These are phyloP conservation scores for Herpailurus yagouaroundi DNA, from an alignment of 2,113 vertebrate species.

Conservation along the genomic window DNA sequence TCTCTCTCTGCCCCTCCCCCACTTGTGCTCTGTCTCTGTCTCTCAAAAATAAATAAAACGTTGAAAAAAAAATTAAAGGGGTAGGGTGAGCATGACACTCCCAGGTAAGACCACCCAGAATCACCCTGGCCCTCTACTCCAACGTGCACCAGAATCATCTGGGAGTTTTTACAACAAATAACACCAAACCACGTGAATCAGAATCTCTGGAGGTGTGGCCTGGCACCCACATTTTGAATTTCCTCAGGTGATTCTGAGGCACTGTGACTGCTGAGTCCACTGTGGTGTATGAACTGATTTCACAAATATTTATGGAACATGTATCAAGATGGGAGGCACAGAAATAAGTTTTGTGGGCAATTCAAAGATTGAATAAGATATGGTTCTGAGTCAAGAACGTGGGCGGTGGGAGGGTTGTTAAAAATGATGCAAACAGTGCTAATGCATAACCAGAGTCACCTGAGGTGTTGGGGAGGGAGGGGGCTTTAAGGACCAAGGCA, in stretches of 20 bases:
- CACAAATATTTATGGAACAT: not conserved
- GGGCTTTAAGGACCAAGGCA: not conserved
- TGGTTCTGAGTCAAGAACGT: not conserved
- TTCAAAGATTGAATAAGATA: not conserved
- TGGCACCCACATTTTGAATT: not conserved
- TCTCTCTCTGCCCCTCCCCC: no score
- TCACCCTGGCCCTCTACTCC: not conserved
- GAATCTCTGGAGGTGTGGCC: not conserved
- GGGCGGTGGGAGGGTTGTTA: fast-evolving
- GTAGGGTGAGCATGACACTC: not conserved
- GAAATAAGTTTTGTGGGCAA: not conserved
- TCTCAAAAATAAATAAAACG: no score
- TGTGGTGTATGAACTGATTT: not conserved
- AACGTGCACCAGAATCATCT: not conserved
- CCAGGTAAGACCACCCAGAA: not conserved
- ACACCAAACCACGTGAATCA: not conserved
- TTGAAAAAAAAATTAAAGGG: no score
- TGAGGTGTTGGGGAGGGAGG: not conserved
- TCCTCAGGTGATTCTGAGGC: not conserved
- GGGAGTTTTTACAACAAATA: not conserved
- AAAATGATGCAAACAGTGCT: not conserved
- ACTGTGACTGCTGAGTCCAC: not conserved
- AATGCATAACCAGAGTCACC: not conserved
- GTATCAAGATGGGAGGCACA: not conserved
- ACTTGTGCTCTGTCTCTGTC: no score